Percentiles rank a stretch among this genome's conserved stretches.
These are phyloP conservation scores for Pseudeuparius sepicola DNA, from an alignment of 2,888 invertebrate genomes.

Conservation along the genomic window DNA sequence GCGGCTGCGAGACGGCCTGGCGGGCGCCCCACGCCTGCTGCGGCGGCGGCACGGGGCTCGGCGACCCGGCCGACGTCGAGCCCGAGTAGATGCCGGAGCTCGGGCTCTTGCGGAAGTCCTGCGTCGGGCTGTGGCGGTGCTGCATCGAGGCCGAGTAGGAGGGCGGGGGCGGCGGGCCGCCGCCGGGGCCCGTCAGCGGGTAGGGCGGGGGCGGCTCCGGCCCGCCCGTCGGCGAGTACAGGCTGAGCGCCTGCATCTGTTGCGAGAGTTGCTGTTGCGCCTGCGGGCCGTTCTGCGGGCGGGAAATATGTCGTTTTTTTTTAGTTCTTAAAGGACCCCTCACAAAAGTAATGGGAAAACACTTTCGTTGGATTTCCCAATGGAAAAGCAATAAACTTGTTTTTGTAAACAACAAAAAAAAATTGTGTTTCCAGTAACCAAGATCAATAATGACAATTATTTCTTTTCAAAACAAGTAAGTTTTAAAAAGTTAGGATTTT, in stretches of 20 bases:
- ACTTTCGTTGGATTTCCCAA: too few species aligned
- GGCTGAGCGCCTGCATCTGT: slow-evolving; percentile 77
- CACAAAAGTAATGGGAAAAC: too few species aligned
- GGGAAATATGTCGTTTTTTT: too few species aligned
- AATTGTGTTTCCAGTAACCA: too few species aligned
- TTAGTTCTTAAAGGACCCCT: too few species aligned
- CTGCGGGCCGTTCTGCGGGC: slow-evolving; percentile 35
- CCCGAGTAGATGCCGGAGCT: slow-evolving; percentile 81
- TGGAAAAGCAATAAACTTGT: too few species aligned
- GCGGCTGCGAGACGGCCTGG: slow-evolving; percentile 83
- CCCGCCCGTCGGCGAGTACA: slow-evolving; percentile 59
- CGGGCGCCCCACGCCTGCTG: slow-evolving; percentile 76
- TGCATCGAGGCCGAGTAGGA: slow-evolving; percentile 80
- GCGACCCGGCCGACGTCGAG: slow-evolving; percentile 69
- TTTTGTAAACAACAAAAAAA: too few species aligned
- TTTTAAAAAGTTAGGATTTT: too few species aligned
- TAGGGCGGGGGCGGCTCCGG: slow-evolving; percentile 53
- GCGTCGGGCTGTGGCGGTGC: slow-evolving; percentile 78
- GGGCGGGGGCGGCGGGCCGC: slow-evolving; percentile 66
- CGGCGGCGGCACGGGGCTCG: slow-evolving; percentile 73
- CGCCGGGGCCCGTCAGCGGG: slow-evolving; percentile 43
- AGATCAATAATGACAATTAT: too few species aligned
- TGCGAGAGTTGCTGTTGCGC: slow-evolving; percentile 74
- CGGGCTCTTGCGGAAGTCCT: slow-evolving; percentile 69
- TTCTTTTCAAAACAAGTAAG: too few species aligned